Evolutionary conservation across 2,888 invertebrate species (phyloP), one percentile per base, ranked within the genome.

Genomic region (Heliconius erato): DNA sequence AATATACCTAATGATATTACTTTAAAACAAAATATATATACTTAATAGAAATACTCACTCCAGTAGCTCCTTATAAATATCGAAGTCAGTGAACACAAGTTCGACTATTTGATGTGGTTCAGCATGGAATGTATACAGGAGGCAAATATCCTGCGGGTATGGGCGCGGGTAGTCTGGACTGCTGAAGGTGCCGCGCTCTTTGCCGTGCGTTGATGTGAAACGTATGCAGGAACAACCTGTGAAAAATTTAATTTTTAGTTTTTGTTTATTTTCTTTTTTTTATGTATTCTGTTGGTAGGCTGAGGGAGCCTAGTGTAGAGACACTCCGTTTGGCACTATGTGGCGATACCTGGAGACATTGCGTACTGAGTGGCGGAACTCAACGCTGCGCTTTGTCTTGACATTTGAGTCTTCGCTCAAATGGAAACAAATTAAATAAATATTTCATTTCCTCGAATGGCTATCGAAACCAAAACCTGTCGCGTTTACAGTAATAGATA

Each of bases 191-290:
- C 98, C 98, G 86, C 97, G 97, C 91, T 97, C 97, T 93, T 97
- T 97, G 88, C 97, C 97, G 91, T 97, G 97, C 85, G 98, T 97
- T 86, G 97, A 97, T 89, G 98, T 97, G 96, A 97, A 98, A 85
- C 97, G 97, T 88, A 98, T 96, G 93, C 98, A 98, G 89, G 97
- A 97, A 93, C 98, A 98, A 94, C 98, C 98, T 98, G 96, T 4
- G 23, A 72, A 84, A 35, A 35, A 59, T 23, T 0, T 12, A 6
- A 12, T 35, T 35, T 28, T n/a, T n/a, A n/a, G n/a, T n/a, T n/a
- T n/a, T n/a, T n/a, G n/a, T n/a, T n/a, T n/a, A n/a, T n/a, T n/a
- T n/a, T n/a, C n/a, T n/a, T n/a, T n/a, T n/a, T n/a, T n/a, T n/a
- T n/a, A n/a, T n/a, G n/a, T n/a, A n/a, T n/a, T n/a, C n/a, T n/a